Evolutionary conservation across 2,113 vertebrate species (phyloP), one percentile per base, ranked within the genome.

Genomic region (Microcebus ravelobensis): DNA sequence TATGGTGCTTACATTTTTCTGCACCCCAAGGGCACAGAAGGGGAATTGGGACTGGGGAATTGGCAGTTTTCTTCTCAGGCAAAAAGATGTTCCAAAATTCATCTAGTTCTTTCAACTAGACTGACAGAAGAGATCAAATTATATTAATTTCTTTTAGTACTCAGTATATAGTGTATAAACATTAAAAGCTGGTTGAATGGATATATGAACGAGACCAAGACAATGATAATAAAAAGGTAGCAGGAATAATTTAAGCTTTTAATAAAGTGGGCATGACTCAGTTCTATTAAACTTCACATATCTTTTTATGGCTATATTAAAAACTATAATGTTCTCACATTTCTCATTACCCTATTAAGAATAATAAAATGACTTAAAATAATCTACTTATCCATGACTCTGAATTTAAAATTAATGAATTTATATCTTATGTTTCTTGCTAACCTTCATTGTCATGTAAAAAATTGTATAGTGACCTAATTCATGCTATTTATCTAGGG

Each of bases 341-440:
- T 55, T 68, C 21, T 84, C 34, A 57, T 65, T 57, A 92, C 52
- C 59, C 9, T 55, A 31, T 48, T 77, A 89, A 68, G n/a, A 82
- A 11, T 67, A 82, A 70, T 80, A 77, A 29, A 59, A 74, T 94
- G 42, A 6, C 59, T 82, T 71, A 85, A 94, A 88, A 87, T 88
- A 2, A 68, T 83, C 12, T 29, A 70, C 9, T 63, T 81, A 80
- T 31, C 27, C 3, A n/a, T 86, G 11, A 71, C 36, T 63, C 70
- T 13, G 25, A 11, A 83, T 76, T 91, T 77, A 59, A 65, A 92
- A 74, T 59, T 31, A 7, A 3, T 89, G 55, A 65, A 17, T 79
- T 96, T 68, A 18, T 29, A 6, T 59, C 5, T 84, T 90, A 45
- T 6, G 9, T 6, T 61, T 6, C 83, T 77, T 76, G 17, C 31